phyloP scores from a whole-genome alignment of 2,113 vertebrate genomes.

The Notarius lentiginosus region DNA sequence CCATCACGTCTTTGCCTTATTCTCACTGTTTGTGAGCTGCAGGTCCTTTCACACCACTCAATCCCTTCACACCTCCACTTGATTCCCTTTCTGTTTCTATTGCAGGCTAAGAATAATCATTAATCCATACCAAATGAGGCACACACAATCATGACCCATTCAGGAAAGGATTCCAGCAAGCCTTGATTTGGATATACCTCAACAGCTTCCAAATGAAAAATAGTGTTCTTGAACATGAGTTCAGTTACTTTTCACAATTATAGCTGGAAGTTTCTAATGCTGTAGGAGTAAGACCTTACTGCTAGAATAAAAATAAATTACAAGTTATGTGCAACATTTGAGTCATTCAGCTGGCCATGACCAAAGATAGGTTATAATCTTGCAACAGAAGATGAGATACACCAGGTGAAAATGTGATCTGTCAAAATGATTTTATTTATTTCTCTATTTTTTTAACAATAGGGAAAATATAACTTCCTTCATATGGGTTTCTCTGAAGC shows the following conservation, averaged over 20 bases:
- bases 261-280: neutral
- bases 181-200: too few relatives aligned
- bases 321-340: neutral
- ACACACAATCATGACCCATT: neutral
- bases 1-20: neutral
- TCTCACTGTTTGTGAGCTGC: conserved; percentile 46
- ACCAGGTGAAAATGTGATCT: neutral
- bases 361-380: neutral
- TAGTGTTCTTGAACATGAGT: neutral
- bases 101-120: neutral
- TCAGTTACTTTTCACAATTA: neutral
- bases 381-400: neutral
- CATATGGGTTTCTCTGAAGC: neutral
- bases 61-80: neutral
- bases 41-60: neutral
- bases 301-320: neutral
- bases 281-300: neutral
- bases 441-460: neutral
- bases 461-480: neutral
- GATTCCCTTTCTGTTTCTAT: neutral
- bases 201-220: neutral
- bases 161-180: neutral
- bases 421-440: neutral
- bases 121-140: conserved; percentile 6
- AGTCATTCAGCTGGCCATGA: neutral